Evolutionary conservation across 2,113 vertebrate genomes (phyloP), one percentile per base, ranked within the genome.

Genomic region (Pelusios castaneus): DNA sequence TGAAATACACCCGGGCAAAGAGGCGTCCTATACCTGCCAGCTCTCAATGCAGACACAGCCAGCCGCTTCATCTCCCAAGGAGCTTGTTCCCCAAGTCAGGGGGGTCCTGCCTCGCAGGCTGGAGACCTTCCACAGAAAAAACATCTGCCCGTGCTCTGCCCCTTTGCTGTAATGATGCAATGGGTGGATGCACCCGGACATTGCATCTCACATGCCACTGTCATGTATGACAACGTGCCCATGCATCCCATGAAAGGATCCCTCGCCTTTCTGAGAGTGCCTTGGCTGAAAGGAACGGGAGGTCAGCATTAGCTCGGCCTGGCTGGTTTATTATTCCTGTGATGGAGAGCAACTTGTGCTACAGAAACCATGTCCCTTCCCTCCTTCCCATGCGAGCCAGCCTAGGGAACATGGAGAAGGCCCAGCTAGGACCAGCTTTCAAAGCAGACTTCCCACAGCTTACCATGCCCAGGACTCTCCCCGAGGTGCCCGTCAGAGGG

Each of bases 381-480:
- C 45, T 34, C 2, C 1, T 81, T 90, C 60, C 63, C 90, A 89
- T 55, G 34, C 24, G 24, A 10, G 45, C 12, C 25, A 38, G 78
- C 51, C 49, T 60, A 49, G 7, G 63, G 19, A 38, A 38, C 63
- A 70, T 9, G 60, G 31, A n/a, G 34, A n/a, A 52, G 70, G 60
- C 45, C 27, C 5, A 38, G 25, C 11, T 1, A 5, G 9, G 0
- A 12, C 43, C 43, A 82, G 58, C 10, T 38, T 0, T 4, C 21
- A 14, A 0, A 16, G 34, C 27, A 38, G 86, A 22, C 4, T 10
- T 34, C 76, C 7, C 1, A 1, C 17, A 63, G 94, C 98, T 98
- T 91, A 99, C 99, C 98, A 98, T 98, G 86, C 99, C 99, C 75
- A 99, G 98, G 54, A 99, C 93, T 56, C 93, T 97, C 84, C 99